Conservation (phyloP, 2,888 invertebrate species). For the Eurytoma adleriae region DNA sequence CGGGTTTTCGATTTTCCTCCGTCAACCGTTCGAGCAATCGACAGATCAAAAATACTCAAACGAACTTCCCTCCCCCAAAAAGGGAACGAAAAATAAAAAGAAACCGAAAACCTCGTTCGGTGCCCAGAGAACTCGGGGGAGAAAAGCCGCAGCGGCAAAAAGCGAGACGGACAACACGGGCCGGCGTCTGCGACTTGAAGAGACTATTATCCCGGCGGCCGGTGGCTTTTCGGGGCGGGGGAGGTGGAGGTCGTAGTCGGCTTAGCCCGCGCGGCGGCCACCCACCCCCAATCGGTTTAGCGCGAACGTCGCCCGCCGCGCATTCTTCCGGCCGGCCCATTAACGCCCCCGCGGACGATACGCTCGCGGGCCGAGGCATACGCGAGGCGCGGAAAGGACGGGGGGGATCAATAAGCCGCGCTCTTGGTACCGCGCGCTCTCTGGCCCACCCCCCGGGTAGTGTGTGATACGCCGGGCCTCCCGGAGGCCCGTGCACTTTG, state of each 20-base stretch:
- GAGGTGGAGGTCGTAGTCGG: slow-evolving; percentile 12
- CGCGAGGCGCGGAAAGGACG: slow-evolving; percentile 58
- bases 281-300: slow-evolving; percentile 29
- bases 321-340: slow-evolving; percentile 13
- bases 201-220: slow-evolving; percentile 16
- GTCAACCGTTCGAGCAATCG: no score
- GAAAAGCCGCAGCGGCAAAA: background rate
- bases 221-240: slow-evolving; percentile 18
- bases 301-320: slow-evolving; percentile 22
- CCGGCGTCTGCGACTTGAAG: background rate
- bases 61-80: no score
- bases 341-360: slow-evolving; percentile 25
- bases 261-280: slow-evolving; percentile 19
- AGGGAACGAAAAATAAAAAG: background rate
- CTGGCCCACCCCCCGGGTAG: slow-evolving; percentile 2
- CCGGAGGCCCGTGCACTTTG: background rate
- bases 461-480: background rate
- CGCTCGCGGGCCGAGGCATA: slow-evolving; percentile 40
- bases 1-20: no score
- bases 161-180: slow-evolving; percentile 1
- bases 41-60: no score
- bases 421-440: slow-evolving; percentile 64
- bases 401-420: slow-evolving; percentile 74
- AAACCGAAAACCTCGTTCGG: background rate
- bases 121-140: no score